phyloP scores from a whole-genome alignment of 2,888 invertebrate species.

The Ichneumoninae sp. region DNA sequence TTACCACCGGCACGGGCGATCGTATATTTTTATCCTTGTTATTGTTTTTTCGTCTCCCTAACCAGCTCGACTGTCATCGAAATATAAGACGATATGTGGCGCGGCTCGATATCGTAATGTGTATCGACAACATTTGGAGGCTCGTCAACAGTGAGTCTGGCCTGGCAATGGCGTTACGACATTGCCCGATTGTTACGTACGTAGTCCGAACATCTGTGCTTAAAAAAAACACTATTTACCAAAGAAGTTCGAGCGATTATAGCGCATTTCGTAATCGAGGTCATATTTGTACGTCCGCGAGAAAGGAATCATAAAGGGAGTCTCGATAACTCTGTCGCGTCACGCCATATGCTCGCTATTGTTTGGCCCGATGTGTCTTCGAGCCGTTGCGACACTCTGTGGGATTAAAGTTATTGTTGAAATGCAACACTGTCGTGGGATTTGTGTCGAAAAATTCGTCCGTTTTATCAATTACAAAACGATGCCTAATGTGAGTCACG shows the following conservation, averaged over 20 bases:
- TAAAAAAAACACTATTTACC: neutral
- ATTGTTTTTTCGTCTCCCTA: neutral
- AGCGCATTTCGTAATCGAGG: neutral
- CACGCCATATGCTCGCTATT: neutral
- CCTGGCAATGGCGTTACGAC: slow-evolving; percentile 4
- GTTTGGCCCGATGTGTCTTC: neutral
- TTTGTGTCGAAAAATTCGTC: neutral
- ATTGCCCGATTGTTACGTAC: neutral
- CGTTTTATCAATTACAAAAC: neutral
- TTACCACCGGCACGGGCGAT: neutral
- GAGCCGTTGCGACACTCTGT: neutral
- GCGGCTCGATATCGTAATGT: neutral
- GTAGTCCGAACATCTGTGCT: slow-evolving; percentile 24
- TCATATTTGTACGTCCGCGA: neutral
- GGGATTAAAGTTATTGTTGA: neutral
- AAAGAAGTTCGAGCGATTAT: neutral
- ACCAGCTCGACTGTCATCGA: neutral
- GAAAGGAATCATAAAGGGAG: neutral
- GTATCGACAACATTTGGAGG: slow-evolving; percentile 26
- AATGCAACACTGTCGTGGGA: neutral
- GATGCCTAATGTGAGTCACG: neutral
- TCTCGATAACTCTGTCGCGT: neutral
- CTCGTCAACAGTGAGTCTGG: slow-evolving; percentile 14
- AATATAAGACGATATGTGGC: slow-evolving; percentile 17
- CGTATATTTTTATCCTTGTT: neutral